Conservation (phyloP, 2,888 invertebrate genomes). For the Elysia crispata region DNA sequence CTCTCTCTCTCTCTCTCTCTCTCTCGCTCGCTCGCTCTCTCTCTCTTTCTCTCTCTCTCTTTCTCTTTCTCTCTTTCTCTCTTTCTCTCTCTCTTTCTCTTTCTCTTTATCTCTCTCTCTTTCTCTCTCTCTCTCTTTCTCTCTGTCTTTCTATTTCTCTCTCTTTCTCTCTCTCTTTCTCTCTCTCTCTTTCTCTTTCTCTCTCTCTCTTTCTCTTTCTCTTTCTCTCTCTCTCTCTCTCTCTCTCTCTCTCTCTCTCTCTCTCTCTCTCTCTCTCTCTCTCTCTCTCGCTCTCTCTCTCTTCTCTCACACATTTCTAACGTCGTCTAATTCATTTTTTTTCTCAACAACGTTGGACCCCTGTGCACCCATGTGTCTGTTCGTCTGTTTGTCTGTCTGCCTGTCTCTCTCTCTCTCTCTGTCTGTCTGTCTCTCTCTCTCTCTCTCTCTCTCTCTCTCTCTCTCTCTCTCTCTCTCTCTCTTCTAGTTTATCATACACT, state of each 20-base stretch:
- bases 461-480: too few relatives aligned
- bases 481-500: too few relatives aligned
- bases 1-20: too few relatives aligned
- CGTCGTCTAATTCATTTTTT: too few relatives aligned
- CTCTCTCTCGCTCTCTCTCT: not conserved
- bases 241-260: not conserved
- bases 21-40: too few relatives aligned
- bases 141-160: too few relatives aligned
- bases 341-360: too few relatives aligned
- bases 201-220: not conserved
- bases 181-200: slow-evolving; percentile 15
- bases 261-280: slow-evolving; percentile 16
- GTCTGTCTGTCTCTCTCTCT: too few relatives aligned
- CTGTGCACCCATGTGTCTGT: too few relatives aligned
- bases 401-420: too few relatives aligned
- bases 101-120: not conserved
- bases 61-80: not conserved
- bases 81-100: not conserved
- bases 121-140: not conserved
- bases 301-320: not conserved
- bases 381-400: too few relatives aligned
- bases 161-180: not conserved
- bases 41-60: not conserved
- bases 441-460: too few relatives aligned
- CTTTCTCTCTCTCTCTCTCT: not conserved